A percentile compares a stretch with the other conserved stretches of the same genome.
Conservation (phyloP, 1,140 invertebrate species). For the roundworm (Caenorhabditis elegans) region DNA sequence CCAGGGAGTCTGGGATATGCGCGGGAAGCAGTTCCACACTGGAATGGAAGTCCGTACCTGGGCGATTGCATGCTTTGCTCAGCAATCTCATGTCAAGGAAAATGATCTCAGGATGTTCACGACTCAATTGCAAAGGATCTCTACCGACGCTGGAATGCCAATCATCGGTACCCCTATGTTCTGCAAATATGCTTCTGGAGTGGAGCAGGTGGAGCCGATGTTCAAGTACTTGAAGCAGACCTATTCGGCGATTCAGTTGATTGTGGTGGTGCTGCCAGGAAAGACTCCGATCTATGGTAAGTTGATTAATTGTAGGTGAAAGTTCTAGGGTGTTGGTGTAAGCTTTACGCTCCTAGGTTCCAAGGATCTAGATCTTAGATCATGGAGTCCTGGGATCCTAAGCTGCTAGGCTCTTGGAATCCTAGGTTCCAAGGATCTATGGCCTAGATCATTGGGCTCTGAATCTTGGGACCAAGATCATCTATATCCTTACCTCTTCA, state of each 20-base stretch:
- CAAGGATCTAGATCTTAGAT: no score
- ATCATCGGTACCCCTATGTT: conserved; percentile 95
- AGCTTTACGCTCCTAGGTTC: no score
- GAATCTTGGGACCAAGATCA: no score
- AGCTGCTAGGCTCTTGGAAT: no score
- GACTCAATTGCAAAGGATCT: conserved; percentile 94
- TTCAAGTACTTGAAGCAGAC: conserved; percentile 96
- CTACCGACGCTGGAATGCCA: conserved; percentile 98
- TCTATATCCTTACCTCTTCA: no score
- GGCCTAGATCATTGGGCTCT: no score
- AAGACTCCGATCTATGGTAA: conserved; percentile 98
- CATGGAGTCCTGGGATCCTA: no score
- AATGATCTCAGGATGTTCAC: conserved; percentile 93
- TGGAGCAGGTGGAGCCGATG: conserved; percentile 99
- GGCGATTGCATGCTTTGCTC: conserved; percentile 99
- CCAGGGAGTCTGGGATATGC: conserved; percentile 99
- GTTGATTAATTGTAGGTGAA: conserved; percentile 40
- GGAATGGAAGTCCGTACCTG: conserved; percentile 95
- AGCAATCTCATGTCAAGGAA: conserved; percentile 92
- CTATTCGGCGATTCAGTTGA: conserved; percentile 90
- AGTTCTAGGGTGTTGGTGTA: no score
- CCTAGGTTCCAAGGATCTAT: no score
- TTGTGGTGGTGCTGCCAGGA: conserved; percentile 95
- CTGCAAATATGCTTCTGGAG: conserved; percentile 98
- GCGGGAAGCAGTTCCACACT: conserved; percentile 98